Evolutionary conservation across 2,113 vertebrate genomes (phyloP), one percentile per base, ranked within the genome.

Genomic region (Xiphophorus maculatus): DNA sequence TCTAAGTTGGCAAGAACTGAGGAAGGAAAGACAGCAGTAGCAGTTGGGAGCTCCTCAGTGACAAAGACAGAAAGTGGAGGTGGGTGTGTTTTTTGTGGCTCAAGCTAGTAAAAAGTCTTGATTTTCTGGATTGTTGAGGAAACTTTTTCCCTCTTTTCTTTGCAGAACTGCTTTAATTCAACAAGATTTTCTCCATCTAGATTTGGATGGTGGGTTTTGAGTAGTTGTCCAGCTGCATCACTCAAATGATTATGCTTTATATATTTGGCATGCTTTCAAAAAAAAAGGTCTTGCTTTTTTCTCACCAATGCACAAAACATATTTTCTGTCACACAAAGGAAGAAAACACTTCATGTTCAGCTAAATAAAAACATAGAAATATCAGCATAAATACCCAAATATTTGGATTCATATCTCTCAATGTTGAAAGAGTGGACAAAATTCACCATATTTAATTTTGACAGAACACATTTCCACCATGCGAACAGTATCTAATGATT

Each of bases 21-120:
- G 28, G 62, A 77, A 40, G 64, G 69, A 84, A 73, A 83, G 69
- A 32, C 58, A 29, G 63, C 73, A 67, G 69, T 19, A 66, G 27
- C 63, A 27, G 44, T 60, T 68, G 51, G 63, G 62, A 76, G 72
- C 30, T 40, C 13, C 63, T 77, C 54, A 11, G 35, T 48, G 32
- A 64, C 32, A 61, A 28, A 8, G 61, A 58, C 11, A 73, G 63
- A 66, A 30, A 63, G 10, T 51, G 44, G 32, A 60, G 19, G 64
- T 37, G 32, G 25, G 33, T n/a, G 22, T 66, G 25, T 40, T 66
- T 48, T 48, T 48, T 48, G 17, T 48, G 17, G 44, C 44, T 17
- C 44, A 48, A 48, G 17, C 17, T 48, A 5, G 17, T 48, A 48
- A 48, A 48, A 22, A 48, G 17, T 48, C 44, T 48, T 17, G 17